These are phyloP conservation scores for Mellilla xanthometata DNA, from an alignment of 2,888 invertebrate species.

Conservation along the genomic window DNA sequence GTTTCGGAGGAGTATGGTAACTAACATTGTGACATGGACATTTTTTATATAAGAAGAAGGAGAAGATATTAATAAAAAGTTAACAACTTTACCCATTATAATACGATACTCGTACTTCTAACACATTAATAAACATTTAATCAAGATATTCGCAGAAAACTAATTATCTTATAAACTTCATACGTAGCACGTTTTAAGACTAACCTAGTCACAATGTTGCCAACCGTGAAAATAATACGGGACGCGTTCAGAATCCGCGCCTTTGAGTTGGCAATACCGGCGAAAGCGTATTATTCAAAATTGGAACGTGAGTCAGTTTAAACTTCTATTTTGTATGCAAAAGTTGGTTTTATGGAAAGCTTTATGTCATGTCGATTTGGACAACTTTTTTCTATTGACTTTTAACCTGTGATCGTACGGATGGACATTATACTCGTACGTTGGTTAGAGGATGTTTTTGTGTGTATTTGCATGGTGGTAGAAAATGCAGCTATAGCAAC, in stretches of 20 bases:
- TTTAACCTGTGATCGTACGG: too few relatives aligned
- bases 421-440: too few relatives aligned
- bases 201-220: constrained; percentile 68
- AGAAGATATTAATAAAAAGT: too few relatives aligned
- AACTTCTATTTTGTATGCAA: constrained; percentile 26
- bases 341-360: constrained; percentile 7
- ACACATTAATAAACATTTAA: background rate
- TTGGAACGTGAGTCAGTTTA: constrained; percentile 39
- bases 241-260: constrained; percentile 59
- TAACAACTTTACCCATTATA: too few relatives aligned
- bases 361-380: constrained; percentile 7
- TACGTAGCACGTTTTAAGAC: constrained; percentile 39
- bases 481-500: too few relatives aligned
- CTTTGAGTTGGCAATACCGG: constrained; percentile 63
- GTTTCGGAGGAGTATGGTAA: too few relatives aligned
- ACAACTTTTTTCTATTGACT: background rate
- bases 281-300: constrained; percentile 42
- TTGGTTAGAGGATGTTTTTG: too few relatives aligned
- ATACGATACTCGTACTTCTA: too few relatives aligned
- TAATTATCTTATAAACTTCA: constrained; percentile 9
- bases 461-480: too few relatives aligned
- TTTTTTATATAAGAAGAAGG: too few relatives aligned
- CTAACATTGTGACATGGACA: too few relatives aligned
- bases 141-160: background rate
- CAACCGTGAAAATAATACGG: constrained; percentile 75